Conservation (phyloP, 2,888 invertebrate species). For the Malachius bipustulatus region DNA sequence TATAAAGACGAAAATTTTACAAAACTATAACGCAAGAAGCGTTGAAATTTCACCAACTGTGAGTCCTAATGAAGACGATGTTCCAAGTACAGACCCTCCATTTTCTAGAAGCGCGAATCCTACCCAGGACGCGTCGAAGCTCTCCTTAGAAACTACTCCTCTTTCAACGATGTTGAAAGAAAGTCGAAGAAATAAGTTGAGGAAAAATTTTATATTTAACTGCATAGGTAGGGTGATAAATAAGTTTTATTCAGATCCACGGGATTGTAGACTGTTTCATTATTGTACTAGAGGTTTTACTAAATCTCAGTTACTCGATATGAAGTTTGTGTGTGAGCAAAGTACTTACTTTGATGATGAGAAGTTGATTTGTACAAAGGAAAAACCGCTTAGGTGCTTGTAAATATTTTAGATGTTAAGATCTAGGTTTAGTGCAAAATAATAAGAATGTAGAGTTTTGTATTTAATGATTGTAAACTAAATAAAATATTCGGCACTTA, state of each 20-base stretch:
- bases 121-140: constrained; percentile 28
- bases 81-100: constrained; percentile 28
- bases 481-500: too few species aligned
- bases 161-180: constrained; percentile 26
- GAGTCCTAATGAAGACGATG: constrained; percentile 28
- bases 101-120: constrained; percentile 33
- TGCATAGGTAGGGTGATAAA: constrained; percentile 43
- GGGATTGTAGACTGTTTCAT: constrained; percentile 48
- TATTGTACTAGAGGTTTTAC: constrained; percentile 49
- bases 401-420: constrained; percentile 22
- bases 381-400: constrained; percentile 33
- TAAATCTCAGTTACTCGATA: constrained; percentile 43
- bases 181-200: constrained; percentile 24
- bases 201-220: constrained; percentile 37
- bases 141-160: constrained; percentile 30
- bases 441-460: too few species aligned
- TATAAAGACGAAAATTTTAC: too few species aligned
- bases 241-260: constrained; percentile 44
- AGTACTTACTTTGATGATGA: constrained; percentile 44
- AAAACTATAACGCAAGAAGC: too few species aligned
- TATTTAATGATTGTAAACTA: too few species aligned
- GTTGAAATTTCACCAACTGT: too few species aligned
- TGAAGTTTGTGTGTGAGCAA: constrained; percentile 48
- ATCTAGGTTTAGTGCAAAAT: too few species aligned
- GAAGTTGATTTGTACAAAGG: constrained; percentile 40